Base-by-base conservation (phyloP, 1,140 invertebrate genomes). In the Nasonia vitripennis region DNA sequence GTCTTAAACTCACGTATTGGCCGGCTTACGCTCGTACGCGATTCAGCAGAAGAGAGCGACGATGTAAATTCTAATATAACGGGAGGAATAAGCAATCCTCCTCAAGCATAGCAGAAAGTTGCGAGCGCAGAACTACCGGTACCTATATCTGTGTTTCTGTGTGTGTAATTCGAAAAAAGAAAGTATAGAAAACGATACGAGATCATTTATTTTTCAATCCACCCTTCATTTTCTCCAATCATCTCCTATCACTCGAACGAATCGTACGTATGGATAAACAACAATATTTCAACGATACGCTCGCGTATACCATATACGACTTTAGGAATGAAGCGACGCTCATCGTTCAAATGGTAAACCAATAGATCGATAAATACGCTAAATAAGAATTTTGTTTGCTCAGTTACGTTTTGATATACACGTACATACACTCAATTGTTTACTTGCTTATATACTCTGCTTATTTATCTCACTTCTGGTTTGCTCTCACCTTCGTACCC, bases 321-420 rank as follows among this genome's bases (percentile, higher is more conserved):
- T 55, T 55, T 51, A 45, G 78, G 6, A 34, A 51, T 78, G 12
- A 78, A 78, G 48, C 14, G 7, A 78, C 51, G 20, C 67, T 83
- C 31, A 12, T 31, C 74, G 70, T 78, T 34, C 20, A 78, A 78
- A 83, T 78, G 11, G 14, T 78, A 11, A 83, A 78, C 23, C 37
- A 23, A 83, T 70, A 68, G 12, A 83, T 77, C 62, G 45, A 75
- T 74, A 81, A 70, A 55, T 81, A 77, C 77, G 78, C 84, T 88
- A 88, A 80, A 82, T 87, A 87, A 84, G 86, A 87, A 70, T 86
- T 83, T 23, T 45, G 27, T 71, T 34, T 71, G 3, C 27, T 71
- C 78, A 83, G 12, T 86, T 51, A 74, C 78, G 78, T 75, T 85
- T 67, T 75, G 75, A 68, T 85, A 85, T 41, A 68, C 45, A 82